Conservation (phyloP, 2,113 vertebrate genomes). For the Columbina picui region DNA sequence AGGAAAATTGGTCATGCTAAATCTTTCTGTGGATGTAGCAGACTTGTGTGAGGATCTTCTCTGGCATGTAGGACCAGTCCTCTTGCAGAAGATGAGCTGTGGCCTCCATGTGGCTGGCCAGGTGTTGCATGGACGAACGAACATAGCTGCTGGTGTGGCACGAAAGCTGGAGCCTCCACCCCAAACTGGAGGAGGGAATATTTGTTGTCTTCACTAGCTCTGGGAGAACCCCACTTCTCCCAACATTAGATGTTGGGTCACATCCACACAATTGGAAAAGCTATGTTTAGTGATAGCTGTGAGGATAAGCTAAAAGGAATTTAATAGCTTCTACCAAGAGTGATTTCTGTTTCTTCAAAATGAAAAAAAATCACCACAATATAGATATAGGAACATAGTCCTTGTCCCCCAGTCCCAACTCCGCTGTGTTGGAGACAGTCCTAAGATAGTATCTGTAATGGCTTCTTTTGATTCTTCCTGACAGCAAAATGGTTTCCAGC, state of each 20-base stretch:
- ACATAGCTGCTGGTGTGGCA: not conserved
- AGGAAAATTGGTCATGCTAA: not conserved
- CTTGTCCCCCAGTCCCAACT: not conserved
- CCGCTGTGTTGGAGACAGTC: fast-evolving
- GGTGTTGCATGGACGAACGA: not conserved
- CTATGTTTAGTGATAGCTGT: not conserved
- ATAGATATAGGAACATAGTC: not conserved
- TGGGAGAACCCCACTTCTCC: not conserved
- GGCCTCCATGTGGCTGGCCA: not conserved
- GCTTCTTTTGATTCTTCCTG: not conserved
- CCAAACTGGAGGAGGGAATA: not conserved
- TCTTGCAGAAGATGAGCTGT: not conserved
- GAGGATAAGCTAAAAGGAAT: not conserved
- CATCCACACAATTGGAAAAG: not conserved
- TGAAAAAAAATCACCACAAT: not conserved
- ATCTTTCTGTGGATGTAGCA: not conserved
- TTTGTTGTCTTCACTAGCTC: not conserved
- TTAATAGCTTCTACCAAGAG: not conserved
- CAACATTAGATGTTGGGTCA: not conserved
- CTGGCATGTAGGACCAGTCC: not conserved
- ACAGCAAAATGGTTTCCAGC: not conserved
- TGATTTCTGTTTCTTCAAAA: not conserved
- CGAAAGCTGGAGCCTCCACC: not conserved
- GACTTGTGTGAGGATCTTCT: not conserved
- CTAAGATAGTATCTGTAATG: not conserved